phyloP scores from a whole-genome alignment of 2,797 vertebrate species.

The Acanthurus lineatus region DNA sequence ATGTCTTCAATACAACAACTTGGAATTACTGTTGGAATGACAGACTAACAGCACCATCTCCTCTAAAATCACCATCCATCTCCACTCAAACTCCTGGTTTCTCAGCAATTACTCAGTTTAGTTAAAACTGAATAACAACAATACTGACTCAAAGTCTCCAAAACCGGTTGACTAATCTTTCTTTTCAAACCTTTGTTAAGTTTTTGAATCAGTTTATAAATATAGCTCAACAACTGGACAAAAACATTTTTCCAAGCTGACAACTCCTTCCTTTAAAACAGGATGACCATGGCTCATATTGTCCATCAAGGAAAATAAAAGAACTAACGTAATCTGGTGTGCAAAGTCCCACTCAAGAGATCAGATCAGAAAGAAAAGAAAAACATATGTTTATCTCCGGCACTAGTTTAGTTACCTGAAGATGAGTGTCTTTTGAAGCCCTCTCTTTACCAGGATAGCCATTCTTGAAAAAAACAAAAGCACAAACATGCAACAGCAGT shows the following conservation, averaged over 20 bases:
- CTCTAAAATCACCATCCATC: too few relatives aligned
- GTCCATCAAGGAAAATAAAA: neutral
- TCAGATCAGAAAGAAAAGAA: conserved; percentile 44
- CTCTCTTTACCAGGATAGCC: conserved; percentile 88
- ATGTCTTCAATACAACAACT: neutral
- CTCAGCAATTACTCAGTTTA: neutral
- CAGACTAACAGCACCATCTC: neutral
- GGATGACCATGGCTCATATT: conserved; percentile 10
- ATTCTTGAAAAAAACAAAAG: conserved; percentile 87
- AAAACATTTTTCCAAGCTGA: conserved; percentile 11
- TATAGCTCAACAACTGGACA: neutral
- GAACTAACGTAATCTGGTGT: conserved; percentile 14
- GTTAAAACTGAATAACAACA: neutral
- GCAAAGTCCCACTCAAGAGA: conserved; percentile 30
- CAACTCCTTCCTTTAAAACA: conserved; percentile 13
- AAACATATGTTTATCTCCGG: conserved; percentile 46
- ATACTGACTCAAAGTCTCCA: neutral
- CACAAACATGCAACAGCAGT: conserved; percentile 84
- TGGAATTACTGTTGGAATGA: neutral
- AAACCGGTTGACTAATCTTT: conserved; percentile 1
- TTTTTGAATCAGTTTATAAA: neutral
- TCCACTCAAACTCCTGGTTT: neutral
- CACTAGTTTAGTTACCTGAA: conserved; percentile 83
- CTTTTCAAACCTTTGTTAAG: neutral
- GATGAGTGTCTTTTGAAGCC: conserved; percentile 85